Evolutionary conservation across 64 coral and sea anemone species (phyloP).

Genomic region (Platygyra sinensis): DNA sequence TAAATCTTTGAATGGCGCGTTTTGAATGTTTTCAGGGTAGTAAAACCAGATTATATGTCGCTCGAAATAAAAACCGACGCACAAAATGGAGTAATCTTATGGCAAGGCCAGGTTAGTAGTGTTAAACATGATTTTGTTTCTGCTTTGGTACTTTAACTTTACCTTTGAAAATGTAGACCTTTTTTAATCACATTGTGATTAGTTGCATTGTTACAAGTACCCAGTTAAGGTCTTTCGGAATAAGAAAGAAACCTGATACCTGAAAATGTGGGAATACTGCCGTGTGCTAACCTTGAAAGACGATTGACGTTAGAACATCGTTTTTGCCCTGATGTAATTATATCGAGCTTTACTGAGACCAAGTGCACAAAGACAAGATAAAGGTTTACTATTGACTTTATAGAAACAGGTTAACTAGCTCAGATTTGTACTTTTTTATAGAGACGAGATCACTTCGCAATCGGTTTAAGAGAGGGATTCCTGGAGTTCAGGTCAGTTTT

Average conservation of each 20-base stretch:
- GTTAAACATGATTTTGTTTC: too few species aligned
- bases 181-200: too few species aligned
- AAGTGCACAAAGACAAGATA: neutral
- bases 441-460: conserved; percentile 47
- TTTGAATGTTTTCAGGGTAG: neutral
- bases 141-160: too few species aligned
- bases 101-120: conserved; percentile 68
- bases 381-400: neutral
- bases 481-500: conserved; percentile 58
- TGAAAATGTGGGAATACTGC: too few species aligned
- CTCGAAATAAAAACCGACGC: conserved; percentile 61
- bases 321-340: neutral
- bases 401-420: neutral
- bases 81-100: conserved; percentile 59
- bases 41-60: conserved; percentile 51
- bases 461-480: conserved; percentile 45
- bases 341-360: neutral
- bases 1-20: neutral
- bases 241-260: too few species aligned
- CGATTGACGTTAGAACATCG: too few species aligned
- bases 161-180: too few species aligned
- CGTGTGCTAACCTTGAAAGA: too few species aligned
- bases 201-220: too few species aligned
- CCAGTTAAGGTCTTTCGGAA: too few species aligned
- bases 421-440: conserved; percentile 2